A percentile compares a stretch with the other conserved stretches of the same genome.
Conservation (phyloP, 2,113 vertebrate genomes). For the Hippocampus comes region DNA sequence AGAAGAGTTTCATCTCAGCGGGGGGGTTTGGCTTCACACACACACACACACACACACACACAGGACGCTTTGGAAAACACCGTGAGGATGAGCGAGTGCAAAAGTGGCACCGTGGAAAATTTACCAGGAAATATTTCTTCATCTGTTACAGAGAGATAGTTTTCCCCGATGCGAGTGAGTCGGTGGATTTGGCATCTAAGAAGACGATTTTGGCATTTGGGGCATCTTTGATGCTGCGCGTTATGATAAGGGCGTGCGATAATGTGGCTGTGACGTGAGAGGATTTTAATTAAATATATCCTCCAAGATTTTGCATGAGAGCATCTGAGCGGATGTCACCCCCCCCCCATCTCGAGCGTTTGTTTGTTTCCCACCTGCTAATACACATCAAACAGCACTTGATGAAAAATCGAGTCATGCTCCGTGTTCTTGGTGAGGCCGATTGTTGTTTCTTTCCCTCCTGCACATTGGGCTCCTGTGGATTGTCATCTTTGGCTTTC, state of each 20-base stretch:
- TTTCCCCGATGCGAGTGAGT: background rate
- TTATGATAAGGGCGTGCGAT: background rate
- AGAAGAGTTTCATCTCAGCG: constrained; percentile 18
- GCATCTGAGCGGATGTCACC: background rate
- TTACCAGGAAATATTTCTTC: constrained; percentile 4
- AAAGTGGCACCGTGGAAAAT: constrained; percentile 1
- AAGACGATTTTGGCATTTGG: background rate
- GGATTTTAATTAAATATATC: constrained; percentile 1
- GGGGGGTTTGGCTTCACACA: constrained; percentile 20
- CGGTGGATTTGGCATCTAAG: constrained; percentile 6
- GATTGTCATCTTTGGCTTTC: constrained; percentile 29
- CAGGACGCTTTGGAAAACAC: constrained; percentile 11
- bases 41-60: constrained; percentile 18
- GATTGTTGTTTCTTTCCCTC: constrained; percentile 24
- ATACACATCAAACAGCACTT: constrained; percentile 10
- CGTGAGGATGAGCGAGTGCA: background rate
- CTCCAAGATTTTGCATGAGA: background rate
- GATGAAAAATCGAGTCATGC: constrained; percentile 4
- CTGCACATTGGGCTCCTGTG: constrained; percentile 8
- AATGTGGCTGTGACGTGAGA: background rate
- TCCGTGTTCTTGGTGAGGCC: constrained; percentile 10
- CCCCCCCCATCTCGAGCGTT: background rate
- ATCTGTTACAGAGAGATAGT: background rate
- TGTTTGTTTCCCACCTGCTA: constrained; percentile 11
- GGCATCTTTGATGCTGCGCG: constrained; percentile 4